phyloP scores from a whole-genome alignment of 2,113 vertebrate species.

The Empidonax alnorum region DNA sequence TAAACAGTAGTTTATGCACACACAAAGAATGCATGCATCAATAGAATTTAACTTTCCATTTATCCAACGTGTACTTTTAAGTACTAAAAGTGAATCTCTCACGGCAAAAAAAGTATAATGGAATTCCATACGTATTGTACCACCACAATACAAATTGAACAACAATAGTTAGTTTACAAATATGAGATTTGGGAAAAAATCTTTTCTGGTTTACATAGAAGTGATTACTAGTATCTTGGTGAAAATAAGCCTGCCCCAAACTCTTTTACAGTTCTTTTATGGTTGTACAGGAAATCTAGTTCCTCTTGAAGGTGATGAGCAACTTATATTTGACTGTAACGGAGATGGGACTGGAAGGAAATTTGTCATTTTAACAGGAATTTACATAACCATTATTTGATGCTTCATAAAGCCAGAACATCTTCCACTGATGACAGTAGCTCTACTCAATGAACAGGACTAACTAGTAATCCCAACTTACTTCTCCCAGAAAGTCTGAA shows the following conservation, averaged over 20 bases:
- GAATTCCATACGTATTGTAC: neutral
- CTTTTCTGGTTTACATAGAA: neutral
- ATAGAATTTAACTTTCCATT: constrained; percentile 10
- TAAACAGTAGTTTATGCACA: constrained; percentile 40
- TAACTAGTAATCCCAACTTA: constrained; percentile 1
- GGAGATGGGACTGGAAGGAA: neutral
- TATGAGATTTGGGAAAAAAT: neutral
- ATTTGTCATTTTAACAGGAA: constrained; percentile 1
- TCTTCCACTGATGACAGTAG: neutral
- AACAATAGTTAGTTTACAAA: neutral
- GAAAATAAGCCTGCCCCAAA: neutral
- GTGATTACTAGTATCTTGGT: neutral
- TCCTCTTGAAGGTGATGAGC: neutral
- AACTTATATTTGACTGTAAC: neutral
- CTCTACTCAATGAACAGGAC: neutral
- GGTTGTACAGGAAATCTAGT: neutral
- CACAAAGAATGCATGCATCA: neutral
- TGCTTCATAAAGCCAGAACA: constrained; percentile 11
- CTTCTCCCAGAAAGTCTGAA: neutral
- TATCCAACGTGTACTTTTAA: neutral
- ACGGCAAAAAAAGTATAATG: neutral
- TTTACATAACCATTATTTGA: constrained; percentile 1
- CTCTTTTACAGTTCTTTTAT: neutral
- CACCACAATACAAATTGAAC: neutral
- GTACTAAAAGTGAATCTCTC: neutral